Percentiles rank a stretch among this genome's conserved stretches.
Evolutionary conservation across 2,888 invertebrate species (phyloP).

Genomic region (Drosophila quinaria): DNA sequence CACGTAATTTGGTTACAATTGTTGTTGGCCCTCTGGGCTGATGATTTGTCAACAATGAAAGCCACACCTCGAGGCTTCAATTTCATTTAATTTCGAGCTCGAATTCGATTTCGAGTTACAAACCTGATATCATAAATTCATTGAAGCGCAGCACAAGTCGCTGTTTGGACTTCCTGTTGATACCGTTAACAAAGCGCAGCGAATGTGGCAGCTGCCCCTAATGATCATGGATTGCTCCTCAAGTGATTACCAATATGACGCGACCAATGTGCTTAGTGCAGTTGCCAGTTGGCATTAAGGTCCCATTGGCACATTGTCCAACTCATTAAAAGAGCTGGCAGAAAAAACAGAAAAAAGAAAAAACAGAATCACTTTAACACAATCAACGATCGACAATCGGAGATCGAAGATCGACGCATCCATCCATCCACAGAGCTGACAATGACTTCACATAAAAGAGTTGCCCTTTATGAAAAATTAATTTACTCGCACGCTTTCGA

Average conservation of each 20-base stretch:
- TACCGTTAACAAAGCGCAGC: slow-evolving; percentile 77
- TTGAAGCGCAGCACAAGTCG: slow-evolving; percentile 31
- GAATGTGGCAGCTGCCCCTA: slow-evolving; percentile 72
- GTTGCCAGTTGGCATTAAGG: slow-evolving; percentile 32
- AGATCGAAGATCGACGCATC: slow-evolving; percentile 37
- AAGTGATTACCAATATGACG: slow-evolving; percentile 78
- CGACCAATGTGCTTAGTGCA: slow-evolving; percentile 66
- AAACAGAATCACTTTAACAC: slow-evolving; percentile 76
- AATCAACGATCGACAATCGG: slow-evolving; percentile 52
- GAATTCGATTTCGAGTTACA: neutral
- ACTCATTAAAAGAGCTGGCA: slow-evolving; percentile 71
- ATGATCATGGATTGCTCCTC: slow-evolving; percentile 76
- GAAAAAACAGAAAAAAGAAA: slow-evolving; percentile 23
- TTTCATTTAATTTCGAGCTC: slow-evolving; percentile 2
- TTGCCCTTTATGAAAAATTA: slow-evolving; percentile 73
- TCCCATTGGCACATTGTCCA: slow-evolving; percentile 62
- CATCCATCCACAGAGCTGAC: slow-evolving; percentile 45
- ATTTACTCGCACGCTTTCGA: slow-evolving; percentile 69
- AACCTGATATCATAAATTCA: slow-evolving; percentile 20
- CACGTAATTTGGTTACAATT: slow-evolving; percentile 78
- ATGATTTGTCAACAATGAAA: slow-evolving; percentile 63
- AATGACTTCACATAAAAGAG: slow-evolving; percentile 71
- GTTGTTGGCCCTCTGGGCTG: slow-evolving; percentile 41
- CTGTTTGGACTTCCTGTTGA: slow-evolving; percentile 64
- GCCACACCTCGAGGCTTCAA: slow-evolving; percentile 59